Evolutionary conservation across 2,113 vertebrate genomes (phyloP).

Genomic region (Ramphastos sulfuratus): DNA sequence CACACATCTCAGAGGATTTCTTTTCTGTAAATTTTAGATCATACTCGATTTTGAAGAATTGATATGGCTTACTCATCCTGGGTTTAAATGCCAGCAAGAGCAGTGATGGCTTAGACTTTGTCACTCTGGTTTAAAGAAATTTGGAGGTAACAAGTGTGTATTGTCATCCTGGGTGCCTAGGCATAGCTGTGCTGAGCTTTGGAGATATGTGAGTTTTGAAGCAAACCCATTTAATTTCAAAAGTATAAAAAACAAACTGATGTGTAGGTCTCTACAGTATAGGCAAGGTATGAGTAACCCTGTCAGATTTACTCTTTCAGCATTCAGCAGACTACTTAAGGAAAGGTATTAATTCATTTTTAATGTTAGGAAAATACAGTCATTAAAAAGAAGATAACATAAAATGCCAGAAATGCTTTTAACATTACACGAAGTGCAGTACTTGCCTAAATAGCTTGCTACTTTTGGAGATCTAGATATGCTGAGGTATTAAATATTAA

Average conservation of each 20-base stretch:
- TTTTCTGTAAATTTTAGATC: neutral
- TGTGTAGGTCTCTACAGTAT: constrained; percentile 26
- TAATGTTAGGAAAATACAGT: constrained; percentile 84
- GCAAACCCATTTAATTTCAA: constrained; percentile 47
- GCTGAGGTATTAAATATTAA: constrained; percentile 83
- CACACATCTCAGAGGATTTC: neutral
- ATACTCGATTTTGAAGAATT: neutral
- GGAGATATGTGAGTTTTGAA: constrained; percentile 11
- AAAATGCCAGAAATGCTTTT: constrained; percentile 86
- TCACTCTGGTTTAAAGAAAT: neutral
- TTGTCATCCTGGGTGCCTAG: neutral
- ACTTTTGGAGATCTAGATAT: constrained; percentile 78
- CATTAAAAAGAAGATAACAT: constrained; percentile 82
- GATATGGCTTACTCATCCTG: neutral
- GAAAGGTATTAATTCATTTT: constrained; percentile 84
- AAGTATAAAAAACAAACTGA: constrained; percentile 41
- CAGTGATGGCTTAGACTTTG: neutral
- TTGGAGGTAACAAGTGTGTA: neutral
- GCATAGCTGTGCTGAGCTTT: neutral
- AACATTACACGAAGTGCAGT: constrained; percentile 76
- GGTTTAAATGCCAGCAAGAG: neutral
- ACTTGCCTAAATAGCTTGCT: constrained; percentile 78
- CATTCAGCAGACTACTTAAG: constrained; percentile 77
- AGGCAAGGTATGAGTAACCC: constrained; percentile 66
- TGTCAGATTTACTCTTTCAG: constrained; percentile 70